Conservation (phyloP, 30 jellyfish, hydroid and myxozoan species). For the Clytia hemisphaerica region DNA sequence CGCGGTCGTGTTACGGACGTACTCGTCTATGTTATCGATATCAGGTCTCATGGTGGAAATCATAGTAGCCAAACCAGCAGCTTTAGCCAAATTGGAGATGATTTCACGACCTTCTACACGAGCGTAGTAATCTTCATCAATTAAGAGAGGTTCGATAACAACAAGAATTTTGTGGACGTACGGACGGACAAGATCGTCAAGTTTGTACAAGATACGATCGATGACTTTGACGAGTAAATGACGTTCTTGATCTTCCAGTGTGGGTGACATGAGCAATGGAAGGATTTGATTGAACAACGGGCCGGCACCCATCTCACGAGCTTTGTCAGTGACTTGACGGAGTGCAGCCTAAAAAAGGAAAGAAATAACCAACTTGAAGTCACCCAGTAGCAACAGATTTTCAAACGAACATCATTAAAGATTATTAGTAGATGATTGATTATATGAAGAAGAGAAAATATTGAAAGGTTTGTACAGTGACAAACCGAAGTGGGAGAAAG, state of each 20-base stretch:
- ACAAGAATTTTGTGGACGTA: conserved; percentile 99
- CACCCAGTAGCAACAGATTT: not conserved
- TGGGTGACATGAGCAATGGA: conserved; percentile 99
- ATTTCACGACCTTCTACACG: conserved; percentile 99
- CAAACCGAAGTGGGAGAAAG: not conserved
- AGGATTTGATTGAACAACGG: conserved; percentile 97
- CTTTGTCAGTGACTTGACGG: conserved; percentile 97
- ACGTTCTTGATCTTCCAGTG: conserved; percentile 99
- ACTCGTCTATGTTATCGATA: conserved; percentile 96
- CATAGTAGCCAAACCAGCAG: conserved; percentile 99
- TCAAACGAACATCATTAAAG: too few relatives aligned
- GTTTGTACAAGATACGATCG: conserved; percentile 94
- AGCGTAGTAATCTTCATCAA: conserved; percentile 99
- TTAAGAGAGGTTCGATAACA: conserved; percentile 97
- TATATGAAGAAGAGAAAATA: too few relatives aligned
- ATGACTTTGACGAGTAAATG: conserved; percentile 98
- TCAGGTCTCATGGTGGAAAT: conserved; percentile 99
- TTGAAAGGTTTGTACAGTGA: too few relatives aligned
- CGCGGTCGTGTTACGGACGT: conserved; percentile 99
- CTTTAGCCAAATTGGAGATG: conserved; percentile 98
- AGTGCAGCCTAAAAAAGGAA: conserved; percentile 81
- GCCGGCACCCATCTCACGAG: conserved; percentile 99
- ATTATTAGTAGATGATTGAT: too few relatives aligned
- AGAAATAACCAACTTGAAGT: too few relatives aligned
- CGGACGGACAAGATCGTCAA: conserved; percentile 99